phyloP scores from a whole-genome alignment of 2,888 invertebrate species.

The Pyralis farinalis region DNA sequence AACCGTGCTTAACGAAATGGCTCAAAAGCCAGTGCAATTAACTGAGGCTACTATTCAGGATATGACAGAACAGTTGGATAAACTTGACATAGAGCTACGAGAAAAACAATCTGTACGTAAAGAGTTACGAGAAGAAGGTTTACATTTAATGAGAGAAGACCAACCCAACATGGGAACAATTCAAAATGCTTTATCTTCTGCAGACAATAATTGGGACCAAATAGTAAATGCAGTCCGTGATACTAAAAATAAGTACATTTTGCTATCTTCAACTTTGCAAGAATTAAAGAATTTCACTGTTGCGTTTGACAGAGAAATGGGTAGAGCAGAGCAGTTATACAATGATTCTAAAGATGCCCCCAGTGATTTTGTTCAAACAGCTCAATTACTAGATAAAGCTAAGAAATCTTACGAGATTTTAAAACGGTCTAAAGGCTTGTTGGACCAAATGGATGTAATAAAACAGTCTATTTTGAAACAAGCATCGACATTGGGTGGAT shows the following conservation, averaged over 20 bases:
- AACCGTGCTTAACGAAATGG: slow-evolving; percentile 77
- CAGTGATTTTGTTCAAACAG: slow-evolving; percentile 87
- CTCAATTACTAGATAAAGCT: slow-evolving; percentile 85
- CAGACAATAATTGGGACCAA: slow-evolving; percentile 91
- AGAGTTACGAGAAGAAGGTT: slow-evolving; percentile 89
- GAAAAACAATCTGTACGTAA: slow-evolving; percentile 84
- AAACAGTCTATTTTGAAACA: slow-evolving; percentile 86
- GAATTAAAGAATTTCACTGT: slow-evolving; percentile 87
- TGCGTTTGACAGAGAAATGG: slow-evolving; percentile 85
- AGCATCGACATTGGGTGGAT: slow-evolving; percentile 84
- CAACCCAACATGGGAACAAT: slow-evolving; percentile 89
- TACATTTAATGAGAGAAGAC: slow-evolving; percentile 90
- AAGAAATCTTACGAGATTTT: slow-evolving; percentile 88
- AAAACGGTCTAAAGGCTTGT: slow-evolving; percentile 86
- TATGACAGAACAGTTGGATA: slow-evolving; percentile 73
- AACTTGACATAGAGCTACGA: slow-evolving; percentile 78
- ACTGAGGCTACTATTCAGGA: slow-evolving; percentile 72
- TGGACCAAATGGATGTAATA: slow-evolving; percentile 90
- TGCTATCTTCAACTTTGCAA: slow-evolving; percentile 87
- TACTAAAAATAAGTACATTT: slow-evolving; percentile 86
- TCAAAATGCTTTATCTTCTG: slow-evolving; percentile 88
- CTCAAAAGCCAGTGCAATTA: slow-evolving; percentile 68
- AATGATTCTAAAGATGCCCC: slow-evolving; percentile 84
- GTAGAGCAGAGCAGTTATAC: slow-evolving; percentile 84
- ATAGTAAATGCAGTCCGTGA: slow-evolving; percentile 87